Percentiles rank a stretch among this genome's conserved stretches.
phyloP scores from a whole-genome alignment of 2,888 invertebrate genomes.

The Timema podura region DNA sequence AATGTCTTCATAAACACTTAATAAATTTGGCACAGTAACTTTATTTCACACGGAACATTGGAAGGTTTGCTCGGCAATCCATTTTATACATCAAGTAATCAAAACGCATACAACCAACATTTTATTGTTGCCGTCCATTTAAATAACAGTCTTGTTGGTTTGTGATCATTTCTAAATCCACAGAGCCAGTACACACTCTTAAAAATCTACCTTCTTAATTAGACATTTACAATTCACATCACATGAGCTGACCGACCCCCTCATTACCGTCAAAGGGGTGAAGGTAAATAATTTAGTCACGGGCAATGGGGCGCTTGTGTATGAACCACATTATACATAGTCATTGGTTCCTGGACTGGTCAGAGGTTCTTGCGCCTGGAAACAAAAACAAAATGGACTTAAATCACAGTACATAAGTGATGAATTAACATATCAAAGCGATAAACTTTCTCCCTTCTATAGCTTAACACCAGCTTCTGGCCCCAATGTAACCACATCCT shows the following conservation, averaged over 20 bases:
- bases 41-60: too few relatives aligned
- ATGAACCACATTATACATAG: slow-evolving; percentile 57
- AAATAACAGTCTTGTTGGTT: too few relatives aligned
- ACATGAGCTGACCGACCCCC: neutral
- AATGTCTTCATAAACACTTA: too few relatives aligned
- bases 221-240: neutral
- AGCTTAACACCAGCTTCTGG: neutral
- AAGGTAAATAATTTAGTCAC: slow-evolving; percentile 13
- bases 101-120: too few relatives aligned
- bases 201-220: slow-evolving; percentile 4
- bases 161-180: too few relatives aligned
- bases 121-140: too few relatives aligned
- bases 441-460: neutral
- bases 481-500: too few relatives aligned
- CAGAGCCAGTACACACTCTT: too few relatives aligned
- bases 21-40: too few relatives aligned
- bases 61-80: too few relatives aligned
- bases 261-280: neutral
- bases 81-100: too few relatives aligned
- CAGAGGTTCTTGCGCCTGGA: slow-evolving; percentile 78
- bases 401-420: slow-evolving; percentile 9
- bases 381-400: slow-evolving; percentile 44
- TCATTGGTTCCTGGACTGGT: slow-evolving; percentile 75
- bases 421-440: neutral
- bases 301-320: neutral